A percentile compares a stretch with the other conserved stretches of the same genome.
phyloP scores from a whole-genome alignment of 2,113 vertebrate genomes.

The Motacilla alba region DNA sequence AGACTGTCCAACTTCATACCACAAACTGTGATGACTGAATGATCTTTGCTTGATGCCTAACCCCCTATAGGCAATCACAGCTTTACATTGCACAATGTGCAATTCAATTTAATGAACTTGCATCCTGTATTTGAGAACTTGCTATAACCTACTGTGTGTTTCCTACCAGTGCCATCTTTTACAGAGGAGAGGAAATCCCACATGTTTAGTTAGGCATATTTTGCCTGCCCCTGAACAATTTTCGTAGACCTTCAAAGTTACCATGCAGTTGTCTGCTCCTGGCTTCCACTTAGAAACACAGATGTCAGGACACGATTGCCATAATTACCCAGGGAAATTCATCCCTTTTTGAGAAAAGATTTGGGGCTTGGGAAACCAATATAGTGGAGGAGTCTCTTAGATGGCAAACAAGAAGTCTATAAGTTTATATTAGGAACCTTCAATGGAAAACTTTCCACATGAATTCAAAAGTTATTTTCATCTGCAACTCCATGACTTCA shows the following conservation, averaged over 20 bases:
- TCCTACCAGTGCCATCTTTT: not conserved
- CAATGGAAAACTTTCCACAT: not conserved
- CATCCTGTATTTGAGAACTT: not conserved
- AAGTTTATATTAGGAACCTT: not conserved
- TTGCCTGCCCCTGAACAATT: not conserved
- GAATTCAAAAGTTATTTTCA: not conserved
- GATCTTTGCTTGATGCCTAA: not conserved
- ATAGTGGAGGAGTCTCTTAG: not conserved
- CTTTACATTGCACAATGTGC: not conserved
- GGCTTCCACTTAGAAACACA: not conserved
- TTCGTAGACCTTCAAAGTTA: not conserved
- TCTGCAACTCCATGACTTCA: not conserved
- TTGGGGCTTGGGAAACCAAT: not conserved
- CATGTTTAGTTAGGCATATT: not conserved
- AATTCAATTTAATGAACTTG: not conserved
- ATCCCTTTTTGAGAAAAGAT: not conserved
- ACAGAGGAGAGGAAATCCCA: not conserved
- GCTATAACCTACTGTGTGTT: not conserved
- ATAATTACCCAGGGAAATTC: not conserved
- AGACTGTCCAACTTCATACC: not conserved
- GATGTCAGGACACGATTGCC: accelerated
- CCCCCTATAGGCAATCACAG: accelerated
- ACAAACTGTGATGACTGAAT: not conserved
- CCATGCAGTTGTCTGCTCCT: not conserved
- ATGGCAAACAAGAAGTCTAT: not conserved